Base-by-base conservation (phyloP, 1,140 invertebrate genomes). In the Drosophila neocordata region DNA sequence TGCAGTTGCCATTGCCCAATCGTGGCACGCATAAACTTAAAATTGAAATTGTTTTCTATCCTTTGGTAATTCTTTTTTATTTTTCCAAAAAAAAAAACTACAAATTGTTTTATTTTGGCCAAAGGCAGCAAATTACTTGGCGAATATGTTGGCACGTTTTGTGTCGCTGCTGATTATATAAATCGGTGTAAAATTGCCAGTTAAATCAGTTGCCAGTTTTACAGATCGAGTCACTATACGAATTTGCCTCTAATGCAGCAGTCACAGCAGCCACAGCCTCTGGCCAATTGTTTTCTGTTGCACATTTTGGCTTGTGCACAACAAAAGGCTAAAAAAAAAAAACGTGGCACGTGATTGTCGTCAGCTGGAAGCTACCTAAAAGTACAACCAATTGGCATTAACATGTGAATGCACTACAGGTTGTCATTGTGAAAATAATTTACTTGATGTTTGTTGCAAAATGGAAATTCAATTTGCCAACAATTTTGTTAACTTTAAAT, bases 161-260 rank as follows among this genome's bases (percentile, higher is more conserved):
- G 82, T 85, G 82, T 85, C 82, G 83, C 71, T 59, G 74, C 73
- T 87, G 82, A 88, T 87, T 87, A 87, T 88, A 87, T 87, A 87
- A 87, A 87, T 85, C 81, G 81, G 61, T 57, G 57, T 65, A 59
- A 15, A 73, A 79, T 79, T 73, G 66, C 71, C 52, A 51, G 64
- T 31, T 59, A 76, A 69, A 65, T 75, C 69, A 51, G 63, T 62
- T 18, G 34, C 55, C 38, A 4, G 22, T 1, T 12, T 18, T 18
- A 8, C 35, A 8, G 15, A 18, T 48, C 15, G 37, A 38, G 12
- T 38, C 35, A 35, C 31, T 37, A 51, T 8, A 48, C 4, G 24
- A 65, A 37, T 55, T 12, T 7, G 12, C 12, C 63, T 56, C 57
- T 67, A 74, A 74, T 74, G 63, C 73, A 82, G 73, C 37, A 38